phyloP scores from a whole-genome alignment of 1,140 invertebrate species.

The Drosophila carrolli region DNA sequence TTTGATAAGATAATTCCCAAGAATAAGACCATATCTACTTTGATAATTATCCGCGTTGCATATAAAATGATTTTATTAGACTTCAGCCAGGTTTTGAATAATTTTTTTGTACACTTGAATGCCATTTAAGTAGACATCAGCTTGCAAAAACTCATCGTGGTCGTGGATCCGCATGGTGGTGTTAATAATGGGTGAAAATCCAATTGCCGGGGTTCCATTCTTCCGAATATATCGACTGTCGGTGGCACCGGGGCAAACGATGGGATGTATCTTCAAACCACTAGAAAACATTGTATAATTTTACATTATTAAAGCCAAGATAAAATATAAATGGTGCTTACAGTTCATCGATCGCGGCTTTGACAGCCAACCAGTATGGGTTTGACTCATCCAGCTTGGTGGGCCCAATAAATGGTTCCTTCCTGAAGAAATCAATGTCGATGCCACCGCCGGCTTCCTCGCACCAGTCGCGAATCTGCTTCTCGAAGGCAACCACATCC shows the following conservation, averaged over 20 bases:
- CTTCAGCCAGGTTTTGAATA: conserved; percentile 86
- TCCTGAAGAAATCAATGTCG: conserved; percentile 89
- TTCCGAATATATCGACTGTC: conserved; percentile 89
- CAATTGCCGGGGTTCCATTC: conserved; percentile 90
- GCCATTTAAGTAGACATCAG: conserved; percentile 89
- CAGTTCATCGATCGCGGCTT: conserved; percentile 86
- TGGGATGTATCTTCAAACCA: conserved; percentile 87
- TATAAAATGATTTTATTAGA: conserved; percentile 16
- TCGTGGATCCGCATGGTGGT: conserved; percentile 91
- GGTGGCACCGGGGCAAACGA: conserved; percentile 92
- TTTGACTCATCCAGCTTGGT: conserved; percentile 90
- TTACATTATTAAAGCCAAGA: conserved; percentile 71
- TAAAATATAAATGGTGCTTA: conserved; percentile 87
- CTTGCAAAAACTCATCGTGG: conserved; percentile 91
- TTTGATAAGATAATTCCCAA: conserved; percentile 6
- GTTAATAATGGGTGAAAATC: conserved; percentile 92
- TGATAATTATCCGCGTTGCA: no score
- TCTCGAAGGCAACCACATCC: conserved; percentile 90
- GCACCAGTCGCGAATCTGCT: conserved; percentile 90
- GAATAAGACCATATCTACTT: no score
- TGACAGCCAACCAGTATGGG: conserved; percentile 92
- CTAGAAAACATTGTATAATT: conserved; percentile 42
- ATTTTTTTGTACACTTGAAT: conserved; percentile 89
- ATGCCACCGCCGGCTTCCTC: conserved; percentile 92
- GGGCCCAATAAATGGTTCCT: conserved; percentile 87